Percentiles rank a stretch among this genome's conserved stretches.
These are phyloP conservation scores for Branchellion lobata DNA, from an alignment of 2,888 invertebrate genomes.

Conservation along the genomic window DNA sequence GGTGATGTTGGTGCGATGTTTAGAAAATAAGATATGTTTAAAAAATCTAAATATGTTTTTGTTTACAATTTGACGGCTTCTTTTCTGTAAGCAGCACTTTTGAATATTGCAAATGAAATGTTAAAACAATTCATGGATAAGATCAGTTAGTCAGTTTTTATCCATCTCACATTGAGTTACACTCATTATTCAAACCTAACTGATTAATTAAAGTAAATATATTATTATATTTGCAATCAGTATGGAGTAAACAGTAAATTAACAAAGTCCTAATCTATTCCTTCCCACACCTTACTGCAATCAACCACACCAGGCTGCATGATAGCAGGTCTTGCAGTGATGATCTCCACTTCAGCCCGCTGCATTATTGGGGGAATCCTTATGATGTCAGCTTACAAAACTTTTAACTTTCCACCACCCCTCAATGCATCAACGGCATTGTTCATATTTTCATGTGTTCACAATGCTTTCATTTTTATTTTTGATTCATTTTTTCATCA, in stretches of 20 bases:
- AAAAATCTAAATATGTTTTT: not conserved
- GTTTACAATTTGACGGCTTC: not conserved
- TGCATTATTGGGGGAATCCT: conserved; percentile 50
- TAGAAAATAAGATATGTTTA: not conserved
- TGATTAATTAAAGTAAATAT: too few species aligned
- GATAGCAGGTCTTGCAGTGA: conserved; percentile 44
- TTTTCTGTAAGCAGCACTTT: not conserved
- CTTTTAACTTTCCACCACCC: conserved; percentile 1
- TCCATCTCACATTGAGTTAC: too few species aligned
- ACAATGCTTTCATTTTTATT: too few species aligned
- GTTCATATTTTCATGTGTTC: too few species aligned
- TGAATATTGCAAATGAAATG: not conserved
- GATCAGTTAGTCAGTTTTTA: too few species aligned
- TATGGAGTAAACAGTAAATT: too few species aligned
- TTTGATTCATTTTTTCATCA: too few species aligned
- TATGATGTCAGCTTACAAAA: conserved; percentile 49
- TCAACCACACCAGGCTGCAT: conserved; percentile 46
- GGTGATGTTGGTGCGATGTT: not conserved
- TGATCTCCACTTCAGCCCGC: conserved; percentile 32
- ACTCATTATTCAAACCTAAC: too few species aligned
- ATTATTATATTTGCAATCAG: too few species aligned
- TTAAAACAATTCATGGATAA: too few species aligned
- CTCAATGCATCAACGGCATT: not conserved
- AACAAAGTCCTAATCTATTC: too few species aligned
- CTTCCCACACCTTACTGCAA: too few species aligned